These are phyloP conservation scores for Megamerina dolium DNA, from an alignment of 2,888 invertebrate species.

Conservation along the genomic window DNA sequence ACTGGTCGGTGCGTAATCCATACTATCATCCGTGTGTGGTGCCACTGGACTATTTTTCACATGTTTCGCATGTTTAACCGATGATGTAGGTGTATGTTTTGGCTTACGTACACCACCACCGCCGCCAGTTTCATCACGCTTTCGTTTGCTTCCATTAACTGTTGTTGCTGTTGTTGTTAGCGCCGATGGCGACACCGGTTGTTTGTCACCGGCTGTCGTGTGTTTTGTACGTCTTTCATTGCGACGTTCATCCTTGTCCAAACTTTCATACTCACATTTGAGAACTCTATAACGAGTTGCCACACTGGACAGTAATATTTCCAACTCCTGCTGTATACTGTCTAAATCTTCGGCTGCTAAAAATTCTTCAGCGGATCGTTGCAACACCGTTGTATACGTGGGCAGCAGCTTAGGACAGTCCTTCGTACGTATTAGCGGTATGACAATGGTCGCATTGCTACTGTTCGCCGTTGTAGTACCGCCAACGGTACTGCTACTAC, in stretches of 20 bases:
- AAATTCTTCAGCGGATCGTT: slow-evolving; percentile 65
- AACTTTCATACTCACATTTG: slow-evolving; percentile 66
- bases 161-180: slow-evolving; percentile 11
- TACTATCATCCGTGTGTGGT: slow-evolving; percentile 50
- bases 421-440: slow-evolving; percentile 63
- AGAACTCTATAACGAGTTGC: slow-evolving; percentile 73
- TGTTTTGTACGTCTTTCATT: slow-evolving; percentile 48
- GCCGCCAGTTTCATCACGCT: slow-evolving; percentile 37
- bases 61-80: slow-evolving; percentile 56
- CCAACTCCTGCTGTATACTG: slow-evolving; percentile 78
- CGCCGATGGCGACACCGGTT: slow-evolving; percentile 27
- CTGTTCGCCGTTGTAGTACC: too few species aligned
- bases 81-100: slow-evolving; percentile 56
- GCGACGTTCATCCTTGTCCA: slow-evolving; percentile 58
- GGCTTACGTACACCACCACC: slow-evolving; percentile 47
- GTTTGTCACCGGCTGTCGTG: slow-evolving; percentile 26
- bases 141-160: slow-evolving; percentile 38
- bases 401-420: slow-evolving; percentile 65
- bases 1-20: slow-evolving; percentile 32
- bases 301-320: slow-evolving; percentile 75
- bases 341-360: slow-evolving; percentile 86
- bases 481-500: too few species aligned
- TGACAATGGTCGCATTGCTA: slow-evolving; percentile 4
- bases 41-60: slow-evolving; percentile 48
- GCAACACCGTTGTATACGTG: slow-evolving; percentile 60